Percentiles rank a stretch among this genome's conserved stretches.
Evolutionary conservation across 2,797 vertebrate species (phyloP).

Genomic region (Brotula barbata): DNA sequence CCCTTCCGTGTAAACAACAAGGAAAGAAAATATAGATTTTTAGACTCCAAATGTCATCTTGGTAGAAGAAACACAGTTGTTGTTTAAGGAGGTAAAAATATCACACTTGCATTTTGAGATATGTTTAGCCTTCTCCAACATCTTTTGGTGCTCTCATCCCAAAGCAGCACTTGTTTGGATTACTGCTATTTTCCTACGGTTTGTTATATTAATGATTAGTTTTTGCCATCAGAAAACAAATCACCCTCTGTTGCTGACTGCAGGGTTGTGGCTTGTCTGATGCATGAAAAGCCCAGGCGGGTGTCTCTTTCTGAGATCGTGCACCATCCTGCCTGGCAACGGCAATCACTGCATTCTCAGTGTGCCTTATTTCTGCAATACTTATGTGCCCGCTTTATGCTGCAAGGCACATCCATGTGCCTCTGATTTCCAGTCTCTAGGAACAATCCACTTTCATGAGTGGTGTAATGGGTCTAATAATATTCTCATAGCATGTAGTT

Average conservation of each 20-base stretch:
- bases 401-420: conserved; percentile 38
- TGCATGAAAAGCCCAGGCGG: conserved; percentile 36
- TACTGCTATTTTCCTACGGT: conserved; percentile 33
- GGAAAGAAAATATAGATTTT: conserved; percentile 26
- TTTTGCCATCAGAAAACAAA: no score
- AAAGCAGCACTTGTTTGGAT: conserved; percentile 33
- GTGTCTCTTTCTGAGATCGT: conserved; percentile 49
- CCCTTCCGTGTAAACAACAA: conserved; percentile 41
- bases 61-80: conserved; percentile 37
- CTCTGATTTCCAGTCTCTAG: conserved; percentile 23
- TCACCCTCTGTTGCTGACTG: conserved; percentile 24
- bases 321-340: conserved; percentile 48
- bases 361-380: conserved; percentile 42
- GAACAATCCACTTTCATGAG: conserved; percentile 29
- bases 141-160: conserved; percentile 25
- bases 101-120: conserved; percentile 21
- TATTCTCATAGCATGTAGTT: conserved; percentile 19
- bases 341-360: conserved; percentile 54
- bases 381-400: conserved; percentile 44
- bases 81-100: conserved; percentile 22
- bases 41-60: conserved; percentile 25
- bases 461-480: conserved; percentile 22
- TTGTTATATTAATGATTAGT: conserved; percentile 48
- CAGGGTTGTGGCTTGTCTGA: conserved; percentile 29
- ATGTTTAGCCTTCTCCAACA: conserved; percentile 23